Evolutionary conservation across 2,888 invertebrate genomes (phyloP).

Genomic region (Lycocerus yunnanus): DNA sequence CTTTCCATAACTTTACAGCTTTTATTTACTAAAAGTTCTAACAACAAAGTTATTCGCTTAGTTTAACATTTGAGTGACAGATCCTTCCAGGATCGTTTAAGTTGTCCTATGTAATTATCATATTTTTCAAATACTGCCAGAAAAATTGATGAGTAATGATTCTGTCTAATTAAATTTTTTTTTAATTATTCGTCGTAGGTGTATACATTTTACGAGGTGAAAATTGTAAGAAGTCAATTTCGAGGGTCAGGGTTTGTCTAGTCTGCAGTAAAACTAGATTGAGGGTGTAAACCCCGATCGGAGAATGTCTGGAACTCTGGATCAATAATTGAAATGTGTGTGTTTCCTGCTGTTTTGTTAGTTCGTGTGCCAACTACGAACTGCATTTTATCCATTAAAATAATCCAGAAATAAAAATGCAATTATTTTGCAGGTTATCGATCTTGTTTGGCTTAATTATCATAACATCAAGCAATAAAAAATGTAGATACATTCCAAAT

Average conservation of each 20-base stretch:
- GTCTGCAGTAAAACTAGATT: neutral
- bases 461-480: too few species aligned
- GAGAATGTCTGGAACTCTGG: neutral
- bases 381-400: neutral
- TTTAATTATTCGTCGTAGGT: too few species aligned
- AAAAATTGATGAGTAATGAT: too few species aligned
- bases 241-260: neutral
- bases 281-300: neutral
- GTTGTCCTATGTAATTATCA: neutral
- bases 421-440: neutral
- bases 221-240: neutral
- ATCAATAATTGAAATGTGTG: neutral
- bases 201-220: neutral
- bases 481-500: neutral
- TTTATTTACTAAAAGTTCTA: too few species aligned
- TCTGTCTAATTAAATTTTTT: too few species aligned
- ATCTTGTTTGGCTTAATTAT: neutral
- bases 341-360: neutral
- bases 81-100: too few species aligned
- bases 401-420: neutral
- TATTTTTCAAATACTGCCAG: neutral
- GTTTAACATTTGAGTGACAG: neutral
- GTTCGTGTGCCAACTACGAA: neutral
- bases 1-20: neutral
- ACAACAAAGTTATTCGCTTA: neutral